Evolutionary conservation across 2,113 vertebrate species (phyloP).

Genomic region (Varanus salvator): DNA sequence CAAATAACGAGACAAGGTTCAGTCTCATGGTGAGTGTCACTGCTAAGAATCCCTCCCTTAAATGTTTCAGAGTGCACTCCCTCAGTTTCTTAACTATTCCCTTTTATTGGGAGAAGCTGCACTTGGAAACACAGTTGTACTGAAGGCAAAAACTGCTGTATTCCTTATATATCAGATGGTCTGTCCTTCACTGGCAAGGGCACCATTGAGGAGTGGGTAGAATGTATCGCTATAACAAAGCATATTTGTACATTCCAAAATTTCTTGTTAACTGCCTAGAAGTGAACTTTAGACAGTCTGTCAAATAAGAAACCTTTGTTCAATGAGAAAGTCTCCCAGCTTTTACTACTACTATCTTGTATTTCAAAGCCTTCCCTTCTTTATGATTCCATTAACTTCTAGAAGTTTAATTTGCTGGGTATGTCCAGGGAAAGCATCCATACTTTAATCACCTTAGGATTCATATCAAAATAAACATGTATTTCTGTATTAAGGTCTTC

Average conservation of each 20-base stretch:
- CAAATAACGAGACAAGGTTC: background rate
- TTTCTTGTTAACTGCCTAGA: background rate
- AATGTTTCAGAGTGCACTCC: background rate
- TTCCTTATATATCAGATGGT: too few species aligned
- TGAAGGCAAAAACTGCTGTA: background rate
- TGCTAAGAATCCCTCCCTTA: too few species aligned
- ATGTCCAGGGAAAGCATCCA: background rate
- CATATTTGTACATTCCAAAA: background rate
- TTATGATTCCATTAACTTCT: background rate
- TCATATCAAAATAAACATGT: background rate
- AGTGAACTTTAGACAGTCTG: background rate
- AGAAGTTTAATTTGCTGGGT: background rate
- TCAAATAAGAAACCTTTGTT: background rate
- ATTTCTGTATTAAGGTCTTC: background rate
- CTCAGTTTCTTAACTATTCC: background rate
- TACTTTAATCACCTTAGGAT: background rate
- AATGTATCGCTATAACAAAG: background rate
- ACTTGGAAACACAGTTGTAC: background rate
- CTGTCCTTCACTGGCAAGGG: background rate
- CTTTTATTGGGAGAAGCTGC: too few species aligned
- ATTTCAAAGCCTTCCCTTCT: background rate
- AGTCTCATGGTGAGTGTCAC: background rate
- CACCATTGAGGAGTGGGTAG: background rate
- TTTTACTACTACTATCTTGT: background rate
- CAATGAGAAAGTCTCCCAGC: background rate